Base-by-base conservation (phyloP, 1,140 invertebrate genomes). In the Onthophagus taurus region DNA sequence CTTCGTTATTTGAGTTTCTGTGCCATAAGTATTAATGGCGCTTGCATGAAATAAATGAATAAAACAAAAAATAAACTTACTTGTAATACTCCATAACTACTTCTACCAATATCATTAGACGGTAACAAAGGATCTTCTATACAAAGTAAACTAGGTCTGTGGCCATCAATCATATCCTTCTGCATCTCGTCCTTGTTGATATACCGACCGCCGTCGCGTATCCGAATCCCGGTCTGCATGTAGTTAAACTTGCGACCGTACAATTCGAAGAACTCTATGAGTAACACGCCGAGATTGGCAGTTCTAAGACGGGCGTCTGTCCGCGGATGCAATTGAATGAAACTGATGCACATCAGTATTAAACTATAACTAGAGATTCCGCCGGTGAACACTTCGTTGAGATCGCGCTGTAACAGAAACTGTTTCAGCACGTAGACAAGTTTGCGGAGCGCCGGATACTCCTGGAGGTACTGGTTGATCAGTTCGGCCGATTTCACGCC, bases 381-480 rank as follows among this genome's bases (percentile, higher is more conserved):
- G 52, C 96, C 94, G 37, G 92, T 97, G 71, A 96, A 99, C 34
- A 98, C 95, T 79, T 98, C 94, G 71, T 98, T 98, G 54, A 99
- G 77, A 74, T 97, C 91, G 66, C 94, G 78, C 70, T 97, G 89
- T 36, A 96, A 72, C 42, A 98, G 78, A 72, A 97, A 98, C 71
- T 97, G 93, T 71, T 99, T 99, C 48, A 99, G 74, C 38, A 97
- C 92, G 68, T 97, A 83, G 49, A 97, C 92, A 55, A 98, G 74
- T 60, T 94, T 95, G 17, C 86, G 81, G 47, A 98, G 72, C 42
- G 85, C 81, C 16, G 91, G 91, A 72, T 81, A 97, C 44, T 75
- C 74, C 20, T 67, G 65, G 54, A 86, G 84, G 57, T 77, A 89
- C 45, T 82, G 77, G 62, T 91, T 93, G 45, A 99, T 97, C 34